These are phyloP conservation scores for Drosophila borealis DNA, from an alignment of 2,888 invertebrate species.

Conservation along the genomic window DNA sequence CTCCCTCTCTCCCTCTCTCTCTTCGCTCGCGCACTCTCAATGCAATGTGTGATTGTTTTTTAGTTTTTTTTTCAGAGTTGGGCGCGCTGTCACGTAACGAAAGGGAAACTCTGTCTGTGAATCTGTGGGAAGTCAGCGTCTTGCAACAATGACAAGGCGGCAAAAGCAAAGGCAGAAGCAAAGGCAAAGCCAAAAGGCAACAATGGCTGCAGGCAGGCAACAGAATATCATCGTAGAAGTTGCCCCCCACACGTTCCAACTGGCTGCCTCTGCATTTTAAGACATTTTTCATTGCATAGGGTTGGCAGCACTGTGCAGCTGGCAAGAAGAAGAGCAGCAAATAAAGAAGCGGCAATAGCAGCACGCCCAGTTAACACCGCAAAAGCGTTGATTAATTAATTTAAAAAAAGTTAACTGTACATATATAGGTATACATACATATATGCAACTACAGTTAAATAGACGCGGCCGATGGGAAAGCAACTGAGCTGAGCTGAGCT, in stretches of 20 bases:
- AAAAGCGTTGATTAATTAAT: constrained; percentile 67
- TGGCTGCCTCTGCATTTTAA: constrained; percentile 67
- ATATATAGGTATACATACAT: constrained; percentile 8
- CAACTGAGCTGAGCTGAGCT: constrained; percentile 21
- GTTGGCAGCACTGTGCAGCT: constrained; percentile 32
- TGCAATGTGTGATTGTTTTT: constrained; percentile 59
- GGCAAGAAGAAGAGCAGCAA: constrained; percentile 23
- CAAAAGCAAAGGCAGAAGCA: constrained; percentile 38
- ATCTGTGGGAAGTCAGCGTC: constrained; percentile 76
- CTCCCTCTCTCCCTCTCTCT: neutral
- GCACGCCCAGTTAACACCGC: constrained; percentile 57
- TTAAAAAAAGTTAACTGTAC: constrained; percentile 55
- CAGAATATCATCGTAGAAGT: constrained; percentile 63
- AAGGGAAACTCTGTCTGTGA: constrained; percentile 67
- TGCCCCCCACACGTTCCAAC: constrained; percentile 55
- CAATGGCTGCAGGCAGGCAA: constrained; percentile 42
- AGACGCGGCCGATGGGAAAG: constrained; percentile 51
- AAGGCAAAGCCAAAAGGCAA: constrained; percentile 42
- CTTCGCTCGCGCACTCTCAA: constrained; percentile 4
- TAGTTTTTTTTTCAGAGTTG: constrained; percentile 20
- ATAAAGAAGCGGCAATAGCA: constrained; percentile 29
- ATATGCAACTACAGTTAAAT: constrained; percentile 53
- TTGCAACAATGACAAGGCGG: constrained; percentile 71
- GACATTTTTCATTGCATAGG: constrained; percentile 52
- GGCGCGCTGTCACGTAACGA: constrained; percentile 78